Percentiles rank a stretch among this genome's conserved stretches.
These are phyloP conservation scores for Cuniculus paca DNA, from an alignment of 2,797 vertebrate genomes.

Conservation along the genomic window DNA sequence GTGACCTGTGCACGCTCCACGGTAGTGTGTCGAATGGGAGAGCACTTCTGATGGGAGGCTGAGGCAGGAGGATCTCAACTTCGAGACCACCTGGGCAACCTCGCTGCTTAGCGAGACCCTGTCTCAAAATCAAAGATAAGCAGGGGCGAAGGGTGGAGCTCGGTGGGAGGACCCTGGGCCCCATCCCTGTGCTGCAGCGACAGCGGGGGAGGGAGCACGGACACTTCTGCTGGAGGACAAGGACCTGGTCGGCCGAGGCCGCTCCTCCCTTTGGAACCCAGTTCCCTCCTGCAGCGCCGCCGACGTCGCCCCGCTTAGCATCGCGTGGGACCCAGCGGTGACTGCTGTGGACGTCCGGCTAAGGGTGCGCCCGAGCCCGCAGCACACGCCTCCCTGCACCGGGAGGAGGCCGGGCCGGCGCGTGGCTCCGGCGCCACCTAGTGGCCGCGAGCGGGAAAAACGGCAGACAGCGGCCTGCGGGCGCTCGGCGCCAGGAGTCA, in stretches of 20 bases:
- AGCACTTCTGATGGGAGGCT: not conserved
- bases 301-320: not conserved
- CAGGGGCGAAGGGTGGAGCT: not conserved
- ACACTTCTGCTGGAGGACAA: not conserved
- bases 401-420: not conserved
- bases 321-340: not conserved
- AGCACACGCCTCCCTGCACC: not conserved
- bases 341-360: not conserved
- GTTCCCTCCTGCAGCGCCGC: not conserved
- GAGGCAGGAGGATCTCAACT: not conserved
- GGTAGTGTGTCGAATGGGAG: not conserved
- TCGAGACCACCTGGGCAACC: not conserved
- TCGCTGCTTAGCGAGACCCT: not conserved
- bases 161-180: not conserved
- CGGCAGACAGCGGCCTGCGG: not conserved
- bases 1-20: not conserved
- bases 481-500: fast-evolving
- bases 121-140: not conserved
- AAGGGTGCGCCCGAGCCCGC: not conserved
- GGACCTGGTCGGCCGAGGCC: not conserved
- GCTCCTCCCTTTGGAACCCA: not conserved
- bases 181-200: not conserved
- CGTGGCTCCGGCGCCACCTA: slow-evolving; percentile 62
- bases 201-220: not conserved
- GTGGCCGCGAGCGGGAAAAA: too few species aligned